Conservation (phyloP, 2,113 vertebrate genomes). For the Genyomyrus donnyi region DNA sequence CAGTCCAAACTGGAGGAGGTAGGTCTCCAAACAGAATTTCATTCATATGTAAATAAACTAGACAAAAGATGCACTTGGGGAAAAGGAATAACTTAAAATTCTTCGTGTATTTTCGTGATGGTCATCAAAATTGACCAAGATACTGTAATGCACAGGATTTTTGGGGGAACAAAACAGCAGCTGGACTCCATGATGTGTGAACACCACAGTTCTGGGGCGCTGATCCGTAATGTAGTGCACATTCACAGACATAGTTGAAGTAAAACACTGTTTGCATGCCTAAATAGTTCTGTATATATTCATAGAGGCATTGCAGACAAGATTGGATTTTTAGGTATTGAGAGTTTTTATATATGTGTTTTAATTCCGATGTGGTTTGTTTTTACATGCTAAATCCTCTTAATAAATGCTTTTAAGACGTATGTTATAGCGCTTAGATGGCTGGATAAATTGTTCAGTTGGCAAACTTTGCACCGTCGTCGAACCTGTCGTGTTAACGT, state of each 20-base stretch:
- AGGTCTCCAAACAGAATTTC: conserved; percentile 11
- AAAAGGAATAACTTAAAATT: neutral
- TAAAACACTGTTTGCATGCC: neutral
- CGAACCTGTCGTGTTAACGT: neutral
- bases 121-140: neutral
- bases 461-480: neutral
- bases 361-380: neutral
- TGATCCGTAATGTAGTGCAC: neutral
- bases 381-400: neutral
- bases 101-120: neutral
- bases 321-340: neutral
- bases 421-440: neutral
- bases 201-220: neutral
- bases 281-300: neutral
- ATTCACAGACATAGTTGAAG: neutral
- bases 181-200: neutral
- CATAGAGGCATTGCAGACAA: neutral
- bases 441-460: neutral
- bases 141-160: neutral
- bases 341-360: neutral
- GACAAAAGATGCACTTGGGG: neutral
- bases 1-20: conserved; percentile 96
- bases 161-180: neutral
- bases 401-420: neutral
- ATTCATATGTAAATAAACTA: conserved; percentile 11